Evolutionary conservation across 1,140 invertebrate genomes (phyloP).

Genomic region (Trichomalopsis sarcophagae): DNA sequence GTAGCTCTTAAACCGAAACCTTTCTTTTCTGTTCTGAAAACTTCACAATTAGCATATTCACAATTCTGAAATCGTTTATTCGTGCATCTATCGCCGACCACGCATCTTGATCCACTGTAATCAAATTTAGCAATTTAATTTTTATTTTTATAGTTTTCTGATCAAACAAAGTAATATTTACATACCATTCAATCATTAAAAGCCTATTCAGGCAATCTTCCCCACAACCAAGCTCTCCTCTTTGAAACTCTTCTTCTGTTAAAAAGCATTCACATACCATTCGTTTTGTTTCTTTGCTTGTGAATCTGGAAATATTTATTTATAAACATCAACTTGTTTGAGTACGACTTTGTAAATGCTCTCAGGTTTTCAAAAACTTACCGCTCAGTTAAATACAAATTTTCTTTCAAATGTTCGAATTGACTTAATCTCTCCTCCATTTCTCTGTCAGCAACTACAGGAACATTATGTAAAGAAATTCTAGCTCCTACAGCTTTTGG

Average conservation of each 20-base stretch:
- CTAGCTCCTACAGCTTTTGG: slow-evolving; percentile 62
- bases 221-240: slow-evolving; percentile 91
- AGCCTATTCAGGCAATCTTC: slow-evolving; percentile 97
- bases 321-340: slow-evolving; percentile 3
- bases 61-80: slow-evolving; percentile 95
- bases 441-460: slow-evolving; percentile 73
- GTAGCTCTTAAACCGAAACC: slow-evolving; percentile 93
- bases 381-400: slow-evolving; percentile 88
- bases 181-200: slow-evolving; percentile 98
- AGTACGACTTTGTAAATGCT: background rate
- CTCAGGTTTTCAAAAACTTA: slow-evolving; percentile 60
- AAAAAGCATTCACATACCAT: slow-evolving; percentile 97
- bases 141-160: background rate
- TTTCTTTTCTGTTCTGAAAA: slow-evolving; percentile 95
- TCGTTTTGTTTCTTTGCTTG: slow-evolving; percentile 90
- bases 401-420: slow-evolving; percentile 88
- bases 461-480: slow-evolving; percentile 65
- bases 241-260: slow-evolving; percentile 89
- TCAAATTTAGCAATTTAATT: slow-evolving; percentile 42
- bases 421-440: slow-evolving; percentile 84
- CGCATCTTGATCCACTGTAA: slow-evolving; percentile 91
- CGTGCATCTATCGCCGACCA: slow-evolving; percentile 90
- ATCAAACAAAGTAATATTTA: slow-evolving; percentile 17
- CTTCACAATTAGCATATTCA: slow-evolving; percentile 88
- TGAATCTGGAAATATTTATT: slow-evolving; percentile 73